Conservation (phyloP, 2,888 invertebrate species). For the Apamea monoglypha region DNA sequence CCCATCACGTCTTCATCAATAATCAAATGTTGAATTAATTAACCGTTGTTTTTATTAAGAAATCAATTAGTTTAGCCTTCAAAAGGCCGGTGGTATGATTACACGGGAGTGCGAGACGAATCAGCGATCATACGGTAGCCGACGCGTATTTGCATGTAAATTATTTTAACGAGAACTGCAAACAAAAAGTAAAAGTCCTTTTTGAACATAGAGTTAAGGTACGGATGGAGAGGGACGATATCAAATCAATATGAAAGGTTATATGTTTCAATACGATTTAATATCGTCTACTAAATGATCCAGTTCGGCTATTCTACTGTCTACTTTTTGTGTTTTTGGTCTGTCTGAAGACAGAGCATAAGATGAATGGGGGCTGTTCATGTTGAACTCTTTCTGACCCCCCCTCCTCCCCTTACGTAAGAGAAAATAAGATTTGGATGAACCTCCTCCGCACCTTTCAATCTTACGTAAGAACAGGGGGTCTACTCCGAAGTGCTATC, state of each 20-base stretch:
- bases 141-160: slow-evolving; percentile 49
- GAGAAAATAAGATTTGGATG: no score
- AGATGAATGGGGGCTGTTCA: no score
- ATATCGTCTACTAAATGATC: no score
- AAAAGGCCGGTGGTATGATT: slow-evolving; percentile 37
- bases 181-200: slow-evolving; percentile 49
- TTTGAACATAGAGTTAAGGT: slow-evolving; percentile 22
- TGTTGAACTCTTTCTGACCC: no score
- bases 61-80: slow-evolving; percentile 37
- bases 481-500: no score
- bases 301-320: no score
- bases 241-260: slow-evolving; percentile 13
- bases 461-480: no score
- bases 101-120: slow-evolving; percentile 43
- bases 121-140: slow-evolving; percentile 57
- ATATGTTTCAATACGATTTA: no score
- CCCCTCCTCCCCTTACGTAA: no score
- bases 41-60: slow-evolving; percentile 39
- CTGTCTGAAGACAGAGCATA: no score
- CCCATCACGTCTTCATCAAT: slow-evolving; percentile 23
- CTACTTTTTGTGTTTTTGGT: no score
- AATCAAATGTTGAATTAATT: slow-evolving; percentile 32
- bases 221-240: slow-evolving; percentile 24
- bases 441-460: no score
- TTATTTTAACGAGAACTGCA: slow-evolving; percentile 39